A percentile compares a stretch with the other conserved stretches of the same genome.
Evolutionary conservation across 2,797 vertebrate species (phyloP).

Genomic region (Babyrousa celebensis): DNA sequence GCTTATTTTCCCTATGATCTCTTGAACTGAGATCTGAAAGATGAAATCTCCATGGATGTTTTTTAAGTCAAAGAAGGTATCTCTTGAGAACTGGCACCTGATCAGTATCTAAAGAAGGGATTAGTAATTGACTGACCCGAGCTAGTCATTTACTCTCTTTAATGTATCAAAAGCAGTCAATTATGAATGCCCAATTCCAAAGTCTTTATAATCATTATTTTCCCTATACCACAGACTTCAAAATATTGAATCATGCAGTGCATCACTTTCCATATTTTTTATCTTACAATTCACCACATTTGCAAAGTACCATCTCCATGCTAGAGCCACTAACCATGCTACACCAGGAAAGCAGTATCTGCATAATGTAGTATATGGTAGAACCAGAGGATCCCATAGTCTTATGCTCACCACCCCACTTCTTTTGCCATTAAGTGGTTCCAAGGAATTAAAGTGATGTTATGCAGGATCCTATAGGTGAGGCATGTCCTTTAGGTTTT

Average conservation of each 20-base stretch:
- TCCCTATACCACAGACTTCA: not conserved
- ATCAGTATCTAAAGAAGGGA: not conserved
- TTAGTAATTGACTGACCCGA: not conserved
- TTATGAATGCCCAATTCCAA: not conserved
- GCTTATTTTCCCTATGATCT: not conserved
- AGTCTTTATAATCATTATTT: constrained; percentile 20
- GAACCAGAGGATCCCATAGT: not conserved
- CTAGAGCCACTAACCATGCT: not conserved
- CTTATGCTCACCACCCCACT: not conserved
- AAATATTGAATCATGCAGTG: not conserved
- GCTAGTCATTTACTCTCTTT: not conserved
- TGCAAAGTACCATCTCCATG: not conserved
- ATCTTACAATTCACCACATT: not conserved
- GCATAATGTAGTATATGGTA: not conserved
- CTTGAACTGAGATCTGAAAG: not conserved
- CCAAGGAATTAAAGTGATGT: not conserved
- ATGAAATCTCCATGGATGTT: not conserved
- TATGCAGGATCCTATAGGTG: not conserved
- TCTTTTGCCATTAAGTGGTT: not conserved
- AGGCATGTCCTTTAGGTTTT: not conserved
- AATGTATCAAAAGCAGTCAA: not conserved
- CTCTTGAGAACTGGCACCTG: not conserved
- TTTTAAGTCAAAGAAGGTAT: not conserved
- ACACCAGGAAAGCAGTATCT: not conserved
- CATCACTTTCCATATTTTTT: not conserved